Percentiles rank a stretch among this genome's conserved stretches.
These are phyloP conservation scores for Tortrix viridana DNA, from an alignment of 2,888 invertebrate species.

Conservation along the genomic window DNA sequence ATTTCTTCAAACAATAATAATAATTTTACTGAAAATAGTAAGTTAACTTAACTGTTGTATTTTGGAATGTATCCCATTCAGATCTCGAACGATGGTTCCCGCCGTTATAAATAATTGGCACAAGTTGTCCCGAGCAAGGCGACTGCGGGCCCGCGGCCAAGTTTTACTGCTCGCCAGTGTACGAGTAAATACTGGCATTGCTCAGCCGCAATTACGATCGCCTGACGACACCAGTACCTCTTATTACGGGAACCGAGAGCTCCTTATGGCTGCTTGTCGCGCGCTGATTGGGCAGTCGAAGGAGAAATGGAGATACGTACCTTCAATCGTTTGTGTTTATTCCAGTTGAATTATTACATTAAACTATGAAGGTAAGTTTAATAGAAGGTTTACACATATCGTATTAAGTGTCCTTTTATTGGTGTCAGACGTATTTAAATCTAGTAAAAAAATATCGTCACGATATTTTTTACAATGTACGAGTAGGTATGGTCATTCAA, in stretches of 20 bases:
- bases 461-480: no score
- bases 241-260: conserved; percentile 18
- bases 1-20: no score
- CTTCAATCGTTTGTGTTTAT: not conserved
- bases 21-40: no score
- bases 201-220: conserved; percentile 57
- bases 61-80: conserved; percentile 10
- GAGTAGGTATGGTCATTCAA: no score
- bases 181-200: conserved; percentile 73
- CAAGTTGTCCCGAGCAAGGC: conserved; percentile 69
- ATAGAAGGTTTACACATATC: no score
- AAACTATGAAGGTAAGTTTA: no score
- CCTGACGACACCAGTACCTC: conserved; percentile 45
- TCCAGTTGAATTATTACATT: no score
- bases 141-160: conserved; percentile 69
- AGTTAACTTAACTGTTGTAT: no score
- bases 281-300: conserved; percentile 10
- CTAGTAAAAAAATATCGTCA: no score
- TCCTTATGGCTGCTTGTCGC: conserved; percentile 2
- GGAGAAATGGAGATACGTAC: not conserved
- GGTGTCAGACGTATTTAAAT: no score
- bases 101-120: conserved; percentile 70
- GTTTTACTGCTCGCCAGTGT: conserved; percentile 74
- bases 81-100: conserved; percentile 54
- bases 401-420: no score